Evolutionary conservation across 2,113 vertebrate species (phyloP), one percentile per base, ranked within the genome.

Genomic region (Cyprinodon tularosa): DNA sequence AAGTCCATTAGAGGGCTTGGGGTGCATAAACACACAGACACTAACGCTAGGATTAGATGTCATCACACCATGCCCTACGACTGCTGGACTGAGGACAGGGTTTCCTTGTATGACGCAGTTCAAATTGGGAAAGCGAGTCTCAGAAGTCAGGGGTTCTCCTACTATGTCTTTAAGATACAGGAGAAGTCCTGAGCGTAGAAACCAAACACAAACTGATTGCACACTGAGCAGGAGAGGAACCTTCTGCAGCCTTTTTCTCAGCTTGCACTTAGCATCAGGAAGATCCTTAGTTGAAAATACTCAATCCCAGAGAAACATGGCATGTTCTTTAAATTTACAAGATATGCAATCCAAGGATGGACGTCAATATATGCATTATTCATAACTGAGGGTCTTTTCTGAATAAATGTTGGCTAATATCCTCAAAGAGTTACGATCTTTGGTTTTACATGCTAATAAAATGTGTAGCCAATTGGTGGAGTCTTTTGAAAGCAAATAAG

Each of bases 111-210:
- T 20, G 71, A 78, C 38, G 76, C 3, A 1, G 74, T 69, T 84
- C 29, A 68, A 77, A 76, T 82, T 76, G 72, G 71, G 67, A 72
- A 65, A 70, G 78, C 72, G 40, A 78, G 82, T 37, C 66, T 59
- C 64, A 73, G 63, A 80, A 69, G 77, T 81, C 47, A 78, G 78
- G 74, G 59, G 72, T 76, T 60, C 29, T 29, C 72, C 67, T 20
- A 42, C 6, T 2, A 90, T 89, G 89, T 81, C 80, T 84, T 78
- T 82, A 78, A 40, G 66, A 62, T 68, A 64, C 13, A 12, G 80
- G 78, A 80, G 59, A 70, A 77, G 83, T 62, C 70, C 81, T 42
- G 63, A 57, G 48, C n/a, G 37, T 62, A 45, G 68, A 40, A 61
- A 39, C 12, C 45, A 13, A 1, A 11, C 10, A 3, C 50, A 20